Evolutionary conservation across 2,113 vertebrate species (phyloP).

Genomic region (Lagopus leucura): DNA sequence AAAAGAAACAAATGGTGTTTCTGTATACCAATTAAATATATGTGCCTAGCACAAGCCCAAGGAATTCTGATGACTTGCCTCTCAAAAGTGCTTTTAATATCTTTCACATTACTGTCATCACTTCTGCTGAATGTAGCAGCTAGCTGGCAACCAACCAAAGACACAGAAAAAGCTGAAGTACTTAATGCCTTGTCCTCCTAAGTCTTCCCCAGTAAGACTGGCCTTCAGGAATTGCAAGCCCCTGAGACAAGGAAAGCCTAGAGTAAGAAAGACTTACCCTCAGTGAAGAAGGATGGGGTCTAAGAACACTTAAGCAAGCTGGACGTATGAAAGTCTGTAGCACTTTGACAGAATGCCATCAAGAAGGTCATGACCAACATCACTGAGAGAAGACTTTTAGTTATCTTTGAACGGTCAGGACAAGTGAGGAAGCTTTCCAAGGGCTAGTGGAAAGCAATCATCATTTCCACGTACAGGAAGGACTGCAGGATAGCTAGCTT

Average conservation of each 20-base stretch:
- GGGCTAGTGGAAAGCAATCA: background rate
- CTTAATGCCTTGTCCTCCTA: background rate
- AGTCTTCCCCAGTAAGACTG: background rate
- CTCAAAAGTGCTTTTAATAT: background rate
- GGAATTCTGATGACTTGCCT: background rate
- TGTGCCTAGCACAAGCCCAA: background rate
- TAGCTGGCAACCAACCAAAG: background rate
- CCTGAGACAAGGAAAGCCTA: too few relatives aligned
- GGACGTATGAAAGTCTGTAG: background rate
- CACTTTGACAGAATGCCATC: background rate
- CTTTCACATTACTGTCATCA: background rate
- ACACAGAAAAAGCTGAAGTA: background rate
- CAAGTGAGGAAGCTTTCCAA: background rate
- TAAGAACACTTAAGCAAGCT: background rate
- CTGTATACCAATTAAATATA: background rate
- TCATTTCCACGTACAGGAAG: background rate
- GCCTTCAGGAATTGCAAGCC: background rate
- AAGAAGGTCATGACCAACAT: background rate
- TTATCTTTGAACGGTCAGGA: background rate
- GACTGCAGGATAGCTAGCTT: background rate
- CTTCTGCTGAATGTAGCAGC: background rate
- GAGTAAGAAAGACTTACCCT: background rate
- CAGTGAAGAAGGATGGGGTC: background rate
- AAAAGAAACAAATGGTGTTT: background rate
- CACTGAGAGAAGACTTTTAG: accelerated